These are phyloP conservation scores for Leptopilina clavipes DNA, from an alignment of 1,140 invertebrate species.

Conservation along the genomic window DNA sequence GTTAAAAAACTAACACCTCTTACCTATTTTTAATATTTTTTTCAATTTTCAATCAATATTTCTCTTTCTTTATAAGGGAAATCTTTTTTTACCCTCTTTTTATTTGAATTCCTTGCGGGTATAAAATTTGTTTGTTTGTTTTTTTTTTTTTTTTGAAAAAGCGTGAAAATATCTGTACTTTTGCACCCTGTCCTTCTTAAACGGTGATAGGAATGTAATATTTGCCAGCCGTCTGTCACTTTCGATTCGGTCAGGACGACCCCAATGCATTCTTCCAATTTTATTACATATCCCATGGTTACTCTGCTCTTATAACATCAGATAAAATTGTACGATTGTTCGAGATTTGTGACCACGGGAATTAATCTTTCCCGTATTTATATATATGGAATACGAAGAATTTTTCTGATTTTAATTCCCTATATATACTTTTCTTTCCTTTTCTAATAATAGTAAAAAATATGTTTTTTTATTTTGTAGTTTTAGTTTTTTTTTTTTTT, in stretches of 20 bases:
- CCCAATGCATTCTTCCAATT: slow-evolving; percentile 58
- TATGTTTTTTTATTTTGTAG: no score
- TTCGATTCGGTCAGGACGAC: slow-evolving; percentile 59
- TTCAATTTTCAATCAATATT: no score
- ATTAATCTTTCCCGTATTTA: slow-evolving; percentile 71
- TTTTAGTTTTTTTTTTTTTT: no score
- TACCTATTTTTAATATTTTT: no score
- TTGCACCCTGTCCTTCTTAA: slow-evolving; percentile 45
- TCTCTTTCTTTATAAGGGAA: no score
- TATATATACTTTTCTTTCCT: no score
- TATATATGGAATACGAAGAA: slow-evolving; percentile 59
- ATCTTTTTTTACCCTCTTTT: no score
- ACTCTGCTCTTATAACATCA: slow-evolving; percentile 44
- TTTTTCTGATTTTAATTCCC: no score
- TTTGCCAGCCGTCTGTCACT: slow-evolving; percentile 60
- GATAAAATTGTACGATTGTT: slow-evolving; percentile 59
- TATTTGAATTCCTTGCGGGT: no score
- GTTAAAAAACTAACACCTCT: no score
- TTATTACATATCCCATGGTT: slow-evolving; percentile 56
- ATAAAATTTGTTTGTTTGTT: background rate
- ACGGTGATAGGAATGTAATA: slow-evolving; percentile 60
- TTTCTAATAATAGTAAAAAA: no score
- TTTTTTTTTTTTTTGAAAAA: slow-evolving; percentile 38
- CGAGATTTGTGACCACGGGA: slow-evolving; percentile 66
- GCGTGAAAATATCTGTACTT: slow-evolving; percentile 51